Evolutionary conservation across 2,888 invertebrate genomes (phyloP), one percentile per base, ranked within the genome.

Genomic region (Sphecodes monilicornis): DNA sequence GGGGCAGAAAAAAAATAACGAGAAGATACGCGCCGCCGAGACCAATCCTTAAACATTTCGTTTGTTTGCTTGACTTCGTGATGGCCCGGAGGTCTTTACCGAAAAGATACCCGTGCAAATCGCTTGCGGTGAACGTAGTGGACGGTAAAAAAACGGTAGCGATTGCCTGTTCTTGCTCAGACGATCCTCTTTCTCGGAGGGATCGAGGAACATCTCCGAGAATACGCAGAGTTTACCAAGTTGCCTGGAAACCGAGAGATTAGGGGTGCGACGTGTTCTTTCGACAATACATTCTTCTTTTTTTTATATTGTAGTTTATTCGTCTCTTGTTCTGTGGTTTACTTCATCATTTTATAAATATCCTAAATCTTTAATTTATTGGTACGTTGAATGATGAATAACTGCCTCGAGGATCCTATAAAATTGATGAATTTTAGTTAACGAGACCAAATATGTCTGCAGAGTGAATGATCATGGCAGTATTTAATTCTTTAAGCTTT

Each of bases 41-140:
- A 11, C 18, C 29, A 41, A 10, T 11, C 76, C 64, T 76, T 76
- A 76, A 80, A 82, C 80, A 60, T 87, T 82, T 74, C 84, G 74
- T 80, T 84, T 79, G 84, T 82, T 87, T 80, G 83, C 39, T 57
- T 26, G 68, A 64, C 83, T 80, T 57, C 69, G 70, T 66, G 75
- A 43, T 72, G 68, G 80, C 79, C 79, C 18, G 32, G 13, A 50
- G 84, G 39, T 72, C 1, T 22, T 8, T 22, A 57, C 64, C 71
- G 73, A 36, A 68, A 75, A 85, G 46, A 46, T 13, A 70, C 11
- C 66, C 74, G 75, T 57, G 64, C 73, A 85, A 85, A 80, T 80
- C 80, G 76, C 64, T 76, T 16, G 68, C 57, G 79, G 57, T n/a
- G n/a, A 57, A 54, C 57, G 39, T 26, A 18, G 18, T 8, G 36